Base-by-base conservation (phyloP, 2,797 vertebrate genomes). In the Prionace glauca region DNA sequence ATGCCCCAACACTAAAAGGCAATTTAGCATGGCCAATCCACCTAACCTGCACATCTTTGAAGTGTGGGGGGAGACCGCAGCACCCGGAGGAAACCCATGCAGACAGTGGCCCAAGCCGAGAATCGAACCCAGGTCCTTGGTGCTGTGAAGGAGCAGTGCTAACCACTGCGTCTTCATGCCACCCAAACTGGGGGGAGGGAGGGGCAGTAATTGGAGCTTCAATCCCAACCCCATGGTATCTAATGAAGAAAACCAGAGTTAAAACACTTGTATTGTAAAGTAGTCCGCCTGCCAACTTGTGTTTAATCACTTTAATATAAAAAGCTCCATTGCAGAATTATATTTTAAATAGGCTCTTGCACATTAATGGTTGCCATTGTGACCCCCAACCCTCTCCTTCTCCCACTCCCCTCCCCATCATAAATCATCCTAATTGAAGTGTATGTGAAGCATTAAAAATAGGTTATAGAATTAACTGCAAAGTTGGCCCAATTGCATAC, bases 351-450 rank as follows among this genome's bases (percentile, higher is more conserved):
- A 26, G 32, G 29, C 7, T 95, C 41, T 56, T 77, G 71, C 22
- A 72, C 45, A 72, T 74, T 95, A 77, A 94, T 94, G 92, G 26
- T 26, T 45, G 69, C 41, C 71, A 72, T 56, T 77, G 69, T 94
- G 67, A 95, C 71, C 93, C n/a, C 3, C 62, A 9, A 9, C 12
- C 62, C 62, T 11, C 62, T 65, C 14, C 62, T 12, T 14, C 62
- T 32, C 24, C 12, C 93, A 45, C 56, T 69, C 1, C 62, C 62
- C 62, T 14, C 62, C 24, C 12, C 93, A 45, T 74, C 93, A 95
- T 95, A 77, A 95, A 95, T 95, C 93, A 95, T 36, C 14, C 14
- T 74, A 95, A 95, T 95, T 74, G 71, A 77, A 95, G 11, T 50
- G 45, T 20, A 95, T 50, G 69, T 60, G 93, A 74, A 12, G 36